Conservation (phyloP, 2,888 invertebrate genomes). For the Cacoxenus indagator region DNA sequence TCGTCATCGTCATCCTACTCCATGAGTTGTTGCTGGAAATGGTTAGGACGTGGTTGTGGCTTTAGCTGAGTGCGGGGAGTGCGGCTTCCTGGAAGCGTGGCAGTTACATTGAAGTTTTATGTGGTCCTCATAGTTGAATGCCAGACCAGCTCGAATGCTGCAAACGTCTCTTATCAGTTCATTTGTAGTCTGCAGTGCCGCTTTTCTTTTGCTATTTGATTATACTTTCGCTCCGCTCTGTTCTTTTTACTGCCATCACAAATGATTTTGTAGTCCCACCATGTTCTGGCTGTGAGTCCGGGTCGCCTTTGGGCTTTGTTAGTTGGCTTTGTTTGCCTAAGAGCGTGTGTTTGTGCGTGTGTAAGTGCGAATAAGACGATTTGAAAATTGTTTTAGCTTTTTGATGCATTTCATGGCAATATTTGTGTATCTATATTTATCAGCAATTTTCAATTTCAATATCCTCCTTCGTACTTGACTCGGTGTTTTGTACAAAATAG, state of each 20-base stretch:
- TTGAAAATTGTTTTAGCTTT: neutral
- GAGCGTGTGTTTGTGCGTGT: constrained; percentile 28
- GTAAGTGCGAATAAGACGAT: neutral
- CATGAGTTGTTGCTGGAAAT: neutral
- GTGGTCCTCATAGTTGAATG: constrained; percentile 27
- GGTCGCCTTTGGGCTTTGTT: neutral
- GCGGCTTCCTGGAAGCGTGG: too few relatives aligned
- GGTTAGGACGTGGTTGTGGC: neutral
- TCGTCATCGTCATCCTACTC: neutral
- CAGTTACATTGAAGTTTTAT: constrained; percentile 11
- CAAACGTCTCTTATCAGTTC: constrained; percentile 17
- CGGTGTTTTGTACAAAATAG: too few relatives aligned
- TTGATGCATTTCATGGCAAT: neutral
- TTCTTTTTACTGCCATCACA: neutral
- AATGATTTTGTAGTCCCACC: neutral
- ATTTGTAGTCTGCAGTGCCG: constrained; percentile 9
- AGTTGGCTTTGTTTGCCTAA: neutral
- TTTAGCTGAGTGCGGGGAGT: too few relatives aligned
- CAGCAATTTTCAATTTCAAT: neutral
- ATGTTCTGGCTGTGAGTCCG: neutral
- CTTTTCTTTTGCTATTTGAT: neutral
- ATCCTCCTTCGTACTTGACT: neutral
- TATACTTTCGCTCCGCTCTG: neutral
- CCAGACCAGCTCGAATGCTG: constrained; percentile 13
- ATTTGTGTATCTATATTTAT: neutral